phyloP scores from a whole-genome alignment of 1,140 invertebrate species.

The Brachionus manjavacas region DNA sequence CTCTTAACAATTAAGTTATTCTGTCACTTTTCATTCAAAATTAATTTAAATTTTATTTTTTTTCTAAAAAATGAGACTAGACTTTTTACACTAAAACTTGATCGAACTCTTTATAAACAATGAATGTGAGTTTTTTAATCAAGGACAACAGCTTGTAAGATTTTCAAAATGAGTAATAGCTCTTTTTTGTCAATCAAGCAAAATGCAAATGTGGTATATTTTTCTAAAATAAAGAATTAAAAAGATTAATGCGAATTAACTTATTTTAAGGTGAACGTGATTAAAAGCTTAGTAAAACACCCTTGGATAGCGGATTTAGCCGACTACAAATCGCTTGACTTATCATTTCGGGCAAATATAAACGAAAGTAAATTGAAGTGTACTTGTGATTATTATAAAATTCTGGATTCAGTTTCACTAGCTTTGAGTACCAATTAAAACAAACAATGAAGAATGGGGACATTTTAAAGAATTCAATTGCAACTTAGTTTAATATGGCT shows the following conservation, averaged over 20 bases:
- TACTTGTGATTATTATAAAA: background rate
- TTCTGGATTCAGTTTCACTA: background rate
- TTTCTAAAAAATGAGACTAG: background rate
- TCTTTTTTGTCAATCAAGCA: background rate
- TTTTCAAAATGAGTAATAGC: background rate
- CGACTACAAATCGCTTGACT: background rate
- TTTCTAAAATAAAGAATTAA: constrained; percentile 1
- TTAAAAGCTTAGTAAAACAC: background rate
- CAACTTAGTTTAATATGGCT: background rate
- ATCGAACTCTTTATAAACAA: background rate
- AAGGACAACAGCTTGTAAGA: background rate
- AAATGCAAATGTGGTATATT: background rate
- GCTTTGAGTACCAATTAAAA: background rate
- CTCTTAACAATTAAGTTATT: background rate
- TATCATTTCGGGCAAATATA: background rate
- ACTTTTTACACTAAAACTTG: background rate
- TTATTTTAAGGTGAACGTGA: background rate
- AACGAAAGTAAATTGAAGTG: background rate
- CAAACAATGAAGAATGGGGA: background rate
- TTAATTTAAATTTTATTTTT: background rate
- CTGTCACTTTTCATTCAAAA: background rate
- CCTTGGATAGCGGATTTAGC: background rate
- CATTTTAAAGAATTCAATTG: background rate
- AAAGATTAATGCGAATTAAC: background rate
- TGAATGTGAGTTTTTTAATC: background rate